A percentile compares a stretch with the other conserved stretches of the same genome.
Evolutionary conservation across 2,888 invertebrate species (phyloP).

Genomic region (Dromius quadrimaculatus): DNA sequence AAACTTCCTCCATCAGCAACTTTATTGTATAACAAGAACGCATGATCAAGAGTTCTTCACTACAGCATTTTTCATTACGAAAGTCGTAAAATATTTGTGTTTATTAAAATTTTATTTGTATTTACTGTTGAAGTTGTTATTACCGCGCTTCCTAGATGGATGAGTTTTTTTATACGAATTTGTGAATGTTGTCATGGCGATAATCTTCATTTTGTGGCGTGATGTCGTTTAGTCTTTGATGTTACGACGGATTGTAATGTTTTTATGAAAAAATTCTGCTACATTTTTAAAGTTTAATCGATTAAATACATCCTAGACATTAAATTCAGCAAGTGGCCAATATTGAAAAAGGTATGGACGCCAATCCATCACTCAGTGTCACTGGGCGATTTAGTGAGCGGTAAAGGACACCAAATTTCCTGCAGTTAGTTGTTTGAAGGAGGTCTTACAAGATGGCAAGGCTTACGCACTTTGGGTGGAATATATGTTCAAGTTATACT

Average conservation of each 20-base stretch:
- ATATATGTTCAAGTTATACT: slow-evolving; percentile 25
- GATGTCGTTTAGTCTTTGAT: neutral
- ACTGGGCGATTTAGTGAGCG: slow-evolving; percentile 34
- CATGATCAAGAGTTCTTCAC: slow-evolving; percentile 14
- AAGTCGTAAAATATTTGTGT: slow-evolving; percentile 28
- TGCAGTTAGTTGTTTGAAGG: neutral
- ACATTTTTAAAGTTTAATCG: neutral
- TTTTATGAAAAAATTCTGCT: too few relatives aligned
- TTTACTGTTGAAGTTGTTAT: neutral
- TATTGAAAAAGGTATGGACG: slow-evolving; percentile 47
- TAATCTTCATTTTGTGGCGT: slow-evolving; percentile 3
- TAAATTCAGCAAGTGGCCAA: slow-evolving; percentile 36
- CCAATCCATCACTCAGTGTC: slow-evolving; percentile 42
- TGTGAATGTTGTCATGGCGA: neutral
- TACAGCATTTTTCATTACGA: slow-evolving; percentile 14
- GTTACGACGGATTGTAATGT: neutral
- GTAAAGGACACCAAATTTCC: slow-evolving; percentile 27
- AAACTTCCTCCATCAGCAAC: slow-evolving; percentile 11
- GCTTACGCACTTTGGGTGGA: neutral
- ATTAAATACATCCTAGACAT: slow-evolving; percentile 31
- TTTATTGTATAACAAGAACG: slow-evolving; percentile 21
- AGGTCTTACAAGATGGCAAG: neutral
- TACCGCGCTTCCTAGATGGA: slow-evolving; percentile 1
- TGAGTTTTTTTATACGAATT: slow-evolving; percentile 30
- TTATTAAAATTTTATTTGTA: slow-evolving; percentile 32